A percentile compares a stretch with the other conserved stretches of the same genome.
These are phyloP conservation scores for Actinia tenebrosa DNA, from an alignment of 64 coral and sea anemone species.

Conservation along the genomic window DNA sequence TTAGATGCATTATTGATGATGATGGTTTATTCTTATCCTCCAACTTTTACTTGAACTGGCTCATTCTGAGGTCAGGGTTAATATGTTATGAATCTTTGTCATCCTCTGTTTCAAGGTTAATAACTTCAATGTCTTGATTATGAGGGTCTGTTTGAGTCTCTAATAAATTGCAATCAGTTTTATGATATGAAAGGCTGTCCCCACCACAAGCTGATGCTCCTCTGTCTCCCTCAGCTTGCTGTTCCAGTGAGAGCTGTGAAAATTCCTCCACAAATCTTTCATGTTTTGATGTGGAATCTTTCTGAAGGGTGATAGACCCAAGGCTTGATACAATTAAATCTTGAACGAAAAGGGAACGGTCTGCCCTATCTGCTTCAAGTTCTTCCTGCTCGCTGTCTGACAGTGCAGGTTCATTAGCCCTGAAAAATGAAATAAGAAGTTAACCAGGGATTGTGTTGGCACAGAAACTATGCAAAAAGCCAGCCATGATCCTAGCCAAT, in stretches of 20 bases:
- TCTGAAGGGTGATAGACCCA: slow-evolving; percentile 34
- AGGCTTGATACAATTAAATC: slow-evolving; percentile 96
- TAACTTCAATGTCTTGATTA: slow-evolving; percentile 96
- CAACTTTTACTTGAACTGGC: not conserved
- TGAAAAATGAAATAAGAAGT: slow-evolving; percentile 19
- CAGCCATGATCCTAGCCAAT: no score
- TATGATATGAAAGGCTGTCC: slow-evolving; percentile 13
- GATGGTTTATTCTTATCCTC: not conserved
- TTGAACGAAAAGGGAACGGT: slow-evolving; percentile 92
- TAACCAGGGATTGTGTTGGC: not conserved
- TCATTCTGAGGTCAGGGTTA: not conserved
- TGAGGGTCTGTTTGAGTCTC: slow-evolving; percentile 56
- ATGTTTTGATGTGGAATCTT: not conserved
- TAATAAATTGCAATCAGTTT: slow-evolving; percentile 40
- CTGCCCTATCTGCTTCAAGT: slow-evolving; percentile 69
- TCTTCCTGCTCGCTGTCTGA: slow-evolving; percentile 70
- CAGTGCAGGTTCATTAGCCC: slow-evolving; percentile 79
- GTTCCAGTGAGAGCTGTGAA: slow-evolving; percentile 49
- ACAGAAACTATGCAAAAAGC: no score
- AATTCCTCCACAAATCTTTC: slow-evolving; percentile 50
- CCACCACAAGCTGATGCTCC: slow-evolving; percentile 17
- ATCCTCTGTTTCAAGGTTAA: slow-evolving; percentile 89
- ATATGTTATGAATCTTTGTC: slow-evolving; percentile 87
- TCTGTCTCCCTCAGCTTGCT: not conserved
- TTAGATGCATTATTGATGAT: not conserved